Evolutionary conservation across 2,113 vertebrate genomes (phyloP), one percentile per base, ranked within the genome.

Genomic region (Hoplias malabaricus): DNA sequence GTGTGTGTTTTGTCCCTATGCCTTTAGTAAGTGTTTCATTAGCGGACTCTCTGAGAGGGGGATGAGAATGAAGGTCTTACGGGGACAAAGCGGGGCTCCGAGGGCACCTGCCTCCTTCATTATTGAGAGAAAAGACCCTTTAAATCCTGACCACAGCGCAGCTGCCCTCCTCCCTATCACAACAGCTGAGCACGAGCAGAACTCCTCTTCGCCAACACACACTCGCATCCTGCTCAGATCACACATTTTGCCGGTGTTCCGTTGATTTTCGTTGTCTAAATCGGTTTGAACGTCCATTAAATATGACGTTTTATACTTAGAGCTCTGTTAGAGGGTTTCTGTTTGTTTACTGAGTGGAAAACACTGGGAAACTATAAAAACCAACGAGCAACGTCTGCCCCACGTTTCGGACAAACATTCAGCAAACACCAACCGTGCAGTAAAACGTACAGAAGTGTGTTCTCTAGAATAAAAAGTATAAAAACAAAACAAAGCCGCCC

Each of bases 71-170:
- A 85, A 82, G 78, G 89, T 77, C 80, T 86, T 84, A 87, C 85
- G 57, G 83, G 87, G 87, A 93, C 91, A 93, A 93, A 91, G 85
- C 87, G 83, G 87, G 88, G 85, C 79, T 89, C 92, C 87, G 86
- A 90, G 91, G 90, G 90, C 92, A 93, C 92, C 92, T 93, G 92
- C 92, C 91, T 91, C 87, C 89, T 88, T 92, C 89, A 91, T 91
- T 90, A 84, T 82, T 23, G 72, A 73, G 73, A 81, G 83, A 88
- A 86, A 90, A 89, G 88, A 90, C 89, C 86, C 87, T 89, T 88
- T 92, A 92, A 92, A 92, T 90, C 89, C 89, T 69, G 74, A 87
- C 85, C 77, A 80, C 87, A 89, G 89, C 89, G 89, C 91, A 93
- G 91, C 92, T 92, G 92, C 90, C 87, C 90, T 59, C 77, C 19